Base-by-base conservation (phyloP, 2,888 invertebrate genomes). In the Rutpela maculata region DNA sequence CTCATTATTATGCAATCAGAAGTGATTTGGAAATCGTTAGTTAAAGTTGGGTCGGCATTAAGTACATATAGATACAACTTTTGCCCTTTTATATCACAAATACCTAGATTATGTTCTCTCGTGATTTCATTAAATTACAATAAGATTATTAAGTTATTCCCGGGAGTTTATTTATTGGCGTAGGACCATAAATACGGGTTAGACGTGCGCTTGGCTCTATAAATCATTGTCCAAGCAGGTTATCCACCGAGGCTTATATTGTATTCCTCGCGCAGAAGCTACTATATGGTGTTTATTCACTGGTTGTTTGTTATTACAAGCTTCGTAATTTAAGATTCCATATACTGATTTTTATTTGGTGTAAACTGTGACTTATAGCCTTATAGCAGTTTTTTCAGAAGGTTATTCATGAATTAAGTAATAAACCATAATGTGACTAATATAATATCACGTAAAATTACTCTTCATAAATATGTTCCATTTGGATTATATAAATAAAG, bases 121-220 rank as follows among this genome's bases (percentile, higher is more conserved):
- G 71, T 78, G 80, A 79, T 81, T 81, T 78, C 67, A 80, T 79
- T 83, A 79, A 82, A 75, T 83, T 82, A 81, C 81, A 81, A 80
- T 80, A 75, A 81, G 81, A 83, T 83, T 82, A 82, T 82, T 83
- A 83, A 83, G 83, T 83, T 83, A 83, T 82, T 78, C 75, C 74
- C 26, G 67, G 31, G 73, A 19, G 67, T 62, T 75, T 78, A 81
- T 80, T 80, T 80, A 78, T 78, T 72, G 70, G 69, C 70, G 76
- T 65, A 57, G 80, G 65, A 38, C 35, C 78, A 79, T 81, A 78
- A 79, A 81, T 79, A 79, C 77, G 62, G 71, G 77, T 77, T 80
- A 77, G 78, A 80, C 76, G 70, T 77, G 63, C 66, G 75, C 78
- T 77, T 76, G 80, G 70, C 60, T 69, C 59, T 35, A 75, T 78